phyloP scores from a whole-genome alignment of 2,888 invertebrate genomes.

The Itoplectis maculator region DNA sequence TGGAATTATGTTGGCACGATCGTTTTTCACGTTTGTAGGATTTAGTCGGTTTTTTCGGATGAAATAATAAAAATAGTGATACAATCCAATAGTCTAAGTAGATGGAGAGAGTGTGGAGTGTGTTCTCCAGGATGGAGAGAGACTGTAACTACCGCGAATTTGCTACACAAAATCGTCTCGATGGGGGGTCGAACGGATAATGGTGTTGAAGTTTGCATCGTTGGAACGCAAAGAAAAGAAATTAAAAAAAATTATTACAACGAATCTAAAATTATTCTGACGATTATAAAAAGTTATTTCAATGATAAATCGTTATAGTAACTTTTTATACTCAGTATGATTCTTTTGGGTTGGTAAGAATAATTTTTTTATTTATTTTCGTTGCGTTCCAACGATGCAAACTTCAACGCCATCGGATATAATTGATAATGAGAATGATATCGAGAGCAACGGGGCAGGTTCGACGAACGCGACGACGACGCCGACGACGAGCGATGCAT shows the following conservation, averaged over 20 bases:
- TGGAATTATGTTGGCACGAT: too few species aligned
- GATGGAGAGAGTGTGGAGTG: slow-evolving; percentile 22
- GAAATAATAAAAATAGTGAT: slow-evolving; percentile 1
- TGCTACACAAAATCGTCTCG: slow-evolving; percentile 30
- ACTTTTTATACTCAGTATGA: too few species aligned
- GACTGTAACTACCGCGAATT: not conserved
- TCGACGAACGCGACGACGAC: not conserved
- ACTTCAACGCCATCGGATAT: too few species aligned
- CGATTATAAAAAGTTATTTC: too few species aligned
- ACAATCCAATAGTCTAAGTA: not conserved
- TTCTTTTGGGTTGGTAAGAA: too few species aligned
- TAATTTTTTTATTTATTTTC: too few species aligned
- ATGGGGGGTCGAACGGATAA: slow-evolving; percentile 42
- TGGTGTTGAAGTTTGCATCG: too few species aligned
- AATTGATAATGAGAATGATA: slow-evolving; percentile 49
- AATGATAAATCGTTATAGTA: too few species aligned
- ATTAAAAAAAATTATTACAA: too few species aligned
- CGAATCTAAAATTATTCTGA: too few species aligned
- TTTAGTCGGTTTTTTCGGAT: not conserved
- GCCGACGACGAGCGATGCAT: slow-evolving; percentile 13
- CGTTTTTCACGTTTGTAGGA: not conserved
- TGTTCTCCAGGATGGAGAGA: slow-evolving; percentile 17
- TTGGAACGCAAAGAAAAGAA: too few species aligned
- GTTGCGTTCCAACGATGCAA: too few species aligned
- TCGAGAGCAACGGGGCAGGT: slow-evolving; percentile 19